Conservation (phyloP, 2,888 invertebrate genomes). For the Notocelia uddmanniana region DNA sequence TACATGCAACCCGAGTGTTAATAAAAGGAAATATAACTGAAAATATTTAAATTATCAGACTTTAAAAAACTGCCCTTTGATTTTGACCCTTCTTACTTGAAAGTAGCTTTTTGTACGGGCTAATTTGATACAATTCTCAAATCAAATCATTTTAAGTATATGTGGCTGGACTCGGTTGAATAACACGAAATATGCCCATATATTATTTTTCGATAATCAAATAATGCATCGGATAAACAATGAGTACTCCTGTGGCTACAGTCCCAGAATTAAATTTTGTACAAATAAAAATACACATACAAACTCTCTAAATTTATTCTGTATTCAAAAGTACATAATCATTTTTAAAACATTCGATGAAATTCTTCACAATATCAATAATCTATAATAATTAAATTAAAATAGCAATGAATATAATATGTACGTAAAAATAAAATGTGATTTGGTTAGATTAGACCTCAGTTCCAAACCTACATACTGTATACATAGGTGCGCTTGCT, state of each 20-base stretch:
- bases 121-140: too few species aligned
- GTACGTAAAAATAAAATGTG: conserved; percentile 45
- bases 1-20: too few species aligned
- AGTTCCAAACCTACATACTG: conserved; percentile 22
- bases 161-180: too few species aligned
- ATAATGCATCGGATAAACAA: too few species aligned
- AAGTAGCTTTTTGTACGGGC: too few species aligned
- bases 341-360: conserved; percentile 31
- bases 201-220: too few species aligned
- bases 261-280: background rate
- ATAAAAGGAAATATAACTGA: too few species aligned
- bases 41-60: too few species aligned
- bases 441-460: conserved; percentile 35
- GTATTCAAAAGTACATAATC: conserved; percentile 33
- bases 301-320: conserved; percentile 33
- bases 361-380: conserved; percentile 34
- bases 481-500: background rate
- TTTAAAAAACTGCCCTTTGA: too few species aligned
- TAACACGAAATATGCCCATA: too few species aligned
- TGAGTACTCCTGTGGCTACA: background rate
- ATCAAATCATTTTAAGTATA: too few species aligned
- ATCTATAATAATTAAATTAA: conserved; percentile 45
- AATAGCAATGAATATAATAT: conserved; percentile 45
- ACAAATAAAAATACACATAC: conserved; percentile 11
- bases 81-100: too few species aligned